Evolutionary conservation across 2,113 vertebrate genomes (phyloP).

Genomic region (Leptodactylus fuscus): DNA sequence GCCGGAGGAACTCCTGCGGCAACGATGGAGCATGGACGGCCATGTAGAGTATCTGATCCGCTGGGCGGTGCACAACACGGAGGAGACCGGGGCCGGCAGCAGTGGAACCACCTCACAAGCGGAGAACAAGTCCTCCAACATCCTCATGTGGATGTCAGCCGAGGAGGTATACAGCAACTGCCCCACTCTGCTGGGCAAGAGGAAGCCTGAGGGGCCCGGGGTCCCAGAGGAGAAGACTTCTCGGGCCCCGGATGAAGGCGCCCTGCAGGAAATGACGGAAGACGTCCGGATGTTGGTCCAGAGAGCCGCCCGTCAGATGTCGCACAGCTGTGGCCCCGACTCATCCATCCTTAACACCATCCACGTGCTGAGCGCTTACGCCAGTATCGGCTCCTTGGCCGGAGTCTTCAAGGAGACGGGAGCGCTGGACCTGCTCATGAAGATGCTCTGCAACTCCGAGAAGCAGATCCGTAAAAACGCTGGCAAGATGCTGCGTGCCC

Average conservation of each 20-base stretch:
- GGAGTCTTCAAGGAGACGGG: slow-evolving; percentile 89
- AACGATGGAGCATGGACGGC: slow-evolving; percentile 82
- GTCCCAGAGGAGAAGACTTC: slow-evolving; percentile 65
- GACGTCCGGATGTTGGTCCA: slow-evolving; percentile 87
- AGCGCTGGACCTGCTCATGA: slow-evolving; percentile 89
- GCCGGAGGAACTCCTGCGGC: slow-evolving; percentile 88
- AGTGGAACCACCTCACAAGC: slow-evolving; percentile 65
- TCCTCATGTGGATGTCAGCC: slow-evolving; percentile 93
- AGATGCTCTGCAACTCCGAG: slow-evolving; percentile 89
- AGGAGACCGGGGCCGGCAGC: slow-evolving; percentile 65
- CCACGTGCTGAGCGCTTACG: slow-evolving; percentile 91
- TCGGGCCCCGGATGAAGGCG: slow-evolving; percentile 72
- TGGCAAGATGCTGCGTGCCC: slow-evolving; percentile 88
- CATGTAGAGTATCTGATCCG: slow-evolving; percentile 87
- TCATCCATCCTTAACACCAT: slow-evolving; percentile 87
- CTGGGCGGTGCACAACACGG: slow-evolving; percentile 80
- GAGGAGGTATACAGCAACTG: slow-evolving; percentile 92
- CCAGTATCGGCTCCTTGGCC: slow-evolving; percentile 86
- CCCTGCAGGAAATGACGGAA: slow-evolving; percentile 86
- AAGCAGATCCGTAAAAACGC: slow-evolving; percentile 85
- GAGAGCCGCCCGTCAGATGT: slow-evolving; percentile 84
- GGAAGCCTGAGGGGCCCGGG: slow-evolving; percentile 71
- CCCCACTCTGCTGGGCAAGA: slow-evolving; percentile 81
- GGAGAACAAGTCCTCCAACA: slow-evolving; percentile 79
- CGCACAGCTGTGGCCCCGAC: slow-evolving; percentile 72